phyloP scores from a whole-genome alignment of 2,113 vertebrate species.

The Nerophis lumbriciformis region DNA sequence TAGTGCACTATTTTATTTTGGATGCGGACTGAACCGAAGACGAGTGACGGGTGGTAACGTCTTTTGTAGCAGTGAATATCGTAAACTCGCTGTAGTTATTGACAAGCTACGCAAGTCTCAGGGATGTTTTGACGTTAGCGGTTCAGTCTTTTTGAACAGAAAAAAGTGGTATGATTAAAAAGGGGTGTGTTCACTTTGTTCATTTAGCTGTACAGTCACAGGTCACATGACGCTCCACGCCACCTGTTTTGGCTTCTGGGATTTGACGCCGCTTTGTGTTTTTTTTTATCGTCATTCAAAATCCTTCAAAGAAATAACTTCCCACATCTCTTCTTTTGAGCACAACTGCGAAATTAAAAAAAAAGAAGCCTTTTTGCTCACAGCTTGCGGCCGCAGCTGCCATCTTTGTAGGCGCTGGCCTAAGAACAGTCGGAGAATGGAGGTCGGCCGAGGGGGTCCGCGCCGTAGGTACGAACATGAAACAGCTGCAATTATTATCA shows the following conservation, averaged over 20 bases:
- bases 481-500: constrained; percentile 52
- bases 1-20: no score
- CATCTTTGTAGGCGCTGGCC: constrained; percentile 57
- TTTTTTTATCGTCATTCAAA: constrained; percentile 61
- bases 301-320: constrained; percentile 72
- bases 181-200: no score
- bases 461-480: constrained; percentile 62
- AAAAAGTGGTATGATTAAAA: no score
- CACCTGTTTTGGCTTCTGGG: constrained; percentile 4
- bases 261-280: constrained; percentile 47
- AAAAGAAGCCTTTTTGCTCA: constrained; percentile 61
- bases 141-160: no score
- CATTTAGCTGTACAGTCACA: no score
- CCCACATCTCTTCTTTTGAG: constrained; percentile 64
- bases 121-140: no score
- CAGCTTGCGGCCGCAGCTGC: constrained; percentile 67
- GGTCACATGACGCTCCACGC: background rate
- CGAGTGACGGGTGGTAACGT: no score
- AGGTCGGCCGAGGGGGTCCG: constrained; percentile 28
- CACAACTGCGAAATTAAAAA: constrained; percentile 62
- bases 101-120: no score
- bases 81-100: no score
- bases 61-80: no score
- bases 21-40: no score
- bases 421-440: constrained; percentile 42